These are phyloP conservation scores for Dendroctonus valens DNA, from an alignment of 1,140 invertebrate genomes.

Conservation along the genomic window DNA sequence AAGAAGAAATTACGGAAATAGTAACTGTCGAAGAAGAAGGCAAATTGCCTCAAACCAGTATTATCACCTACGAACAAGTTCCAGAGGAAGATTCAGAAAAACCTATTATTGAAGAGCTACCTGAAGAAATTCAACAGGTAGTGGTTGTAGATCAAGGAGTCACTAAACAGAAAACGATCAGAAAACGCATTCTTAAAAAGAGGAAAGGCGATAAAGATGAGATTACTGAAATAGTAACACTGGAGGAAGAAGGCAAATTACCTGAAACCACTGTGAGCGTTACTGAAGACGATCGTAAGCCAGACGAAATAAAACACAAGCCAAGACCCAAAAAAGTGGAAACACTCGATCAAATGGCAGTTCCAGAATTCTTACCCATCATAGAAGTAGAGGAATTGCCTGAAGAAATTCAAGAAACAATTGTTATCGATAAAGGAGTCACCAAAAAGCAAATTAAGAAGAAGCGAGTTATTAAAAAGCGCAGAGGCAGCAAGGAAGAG, in stretches of 20 bases:
- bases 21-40: slow-evolving; percentile 46
- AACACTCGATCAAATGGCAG: slow-evolving; percentile 32
- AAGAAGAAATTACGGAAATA: slow-evolving; percentile 44
- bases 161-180: slow-evolving; percentile 40
- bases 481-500: slow-evolving; percentile 42
- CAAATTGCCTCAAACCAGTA: slow-evolving; percentile 45
- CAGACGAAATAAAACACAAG: slow-evolving; percentile 37
- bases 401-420: slow-evolving; percentile 38
- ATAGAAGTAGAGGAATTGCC: slow-evolving; percentile 44
- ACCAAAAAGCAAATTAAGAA: slow-evolving; percentile 38
- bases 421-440: slow-evolving; percentile 34
- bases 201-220: slow-evolving; percentile 44
- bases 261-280: slow-evolving; percentile 50
- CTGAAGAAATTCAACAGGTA: slow-evolving; percentile 38
- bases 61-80: slow-evolving; percentile 38
- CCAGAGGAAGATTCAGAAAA: slow-evolving; percentile 15
- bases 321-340: slow-evolving; percentile 31
- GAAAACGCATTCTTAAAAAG: slow-evolving; percentile 45
- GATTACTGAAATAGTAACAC: slow-evolving; percentile 37
- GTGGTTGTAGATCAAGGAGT: slow-evolving; percentile 38
- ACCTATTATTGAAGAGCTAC: slow-evolving; percentile 45
- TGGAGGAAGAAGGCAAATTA: slow-evolving; percentile 45
- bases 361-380: slow-evolving; percentile 40
- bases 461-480: slow-evolving; percentile 41
- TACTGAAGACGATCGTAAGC: slow-evolving; percentile 36